Evolutionary conservation across 2,797 vertebrate species (phyloP), one percentile per base, ranked within the genome.

Genomic region (Scarus forsteni): DNA sequence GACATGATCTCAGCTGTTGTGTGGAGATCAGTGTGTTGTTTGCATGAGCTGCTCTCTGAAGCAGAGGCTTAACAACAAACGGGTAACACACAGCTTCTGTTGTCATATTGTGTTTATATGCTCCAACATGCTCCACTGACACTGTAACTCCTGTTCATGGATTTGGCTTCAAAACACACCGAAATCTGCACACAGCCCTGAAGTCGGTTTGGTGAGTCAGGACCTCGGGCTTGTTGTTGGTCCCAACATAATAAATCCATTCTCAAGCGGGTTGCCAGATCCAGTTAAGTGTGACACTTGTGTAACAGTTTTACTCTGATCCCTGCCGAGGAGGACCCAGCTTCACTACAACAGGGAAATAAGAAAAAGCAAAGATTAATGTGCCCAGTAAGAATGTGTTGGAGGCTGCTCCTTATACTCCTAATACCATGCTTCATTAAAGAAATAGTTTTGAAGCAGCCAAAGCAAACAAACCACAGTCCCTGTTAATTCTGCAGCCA

Each of bases 271-370:
- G 50, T 27, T 80, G 70, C 79, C 85, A 85, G 62, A 77, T 57
- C 60, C 68, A 61, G 42, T 55, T 57, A 81, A 84, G 49, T 77
- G 19, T 65, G 64, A 61, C n/a, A 39, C 82, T 88, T 86, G 73
- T 85, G 69, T 76, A 85, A 82, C 34, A 60, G 83, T 59, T 66
- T 73, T 40, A 70, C 64, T 78, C 51, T 75, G 81, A 84, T 80
- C 73, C 18, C 53, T 40, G 60, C 51, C 51, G 54, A 34, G 49
- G 48, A 27, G 27, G 27, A 27, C 27, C 63, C 60, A 10, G 12
- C 49, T 50, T 19, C 3, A 50, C 18, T 50, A 9, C 18, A 57
- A 14, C n/a, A 60, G 46, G 70, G 52, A 42, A 46, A 71, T 49
- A 35, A 6, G 61, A 69, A 6, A 64, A 60, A 45, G 45, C 11